Conservation (phyloP, 2,888 invertebrate genomes). For the Melitaea athalia region DNA sequence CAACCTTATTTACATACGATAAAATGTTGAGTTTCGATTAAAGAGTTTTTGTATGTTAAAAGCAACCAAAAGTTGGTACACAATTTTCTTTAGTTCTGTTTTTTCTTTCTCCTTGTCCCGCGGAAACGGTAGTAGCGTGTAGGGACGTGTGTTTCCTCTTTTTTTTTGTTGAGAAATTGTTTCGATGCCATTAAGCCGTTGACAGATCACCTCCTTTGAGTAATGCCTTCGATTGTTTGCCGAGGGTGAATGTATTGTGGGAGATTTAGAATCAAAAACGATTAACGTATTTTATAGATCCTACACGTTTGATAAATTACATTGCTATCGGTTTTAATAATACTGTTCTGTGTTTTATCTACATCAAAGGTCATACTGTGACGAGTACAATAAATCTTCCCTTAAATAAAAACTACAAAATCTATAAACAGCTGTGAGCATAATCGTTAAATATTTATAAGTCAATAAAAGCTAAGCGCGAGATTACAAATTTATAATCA, state of each 20-base stretch:
- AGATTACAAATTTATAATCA: conserved; percentile 37
- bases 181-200: conserved; percentile 81
- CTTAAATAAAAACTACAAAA: conserved; percentile 1
- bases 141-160: conserved; percentile 77
- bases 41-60: conserved; percentile 49
- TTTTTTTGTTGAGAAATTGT: conserved; percentile 80
- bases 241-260: conserved; percentile 55
- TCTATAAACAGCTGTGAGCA: conserved; percentile 29
- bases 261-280: conserved; percentile 56
- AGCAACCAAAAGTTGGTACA: conserved; percentile 56
- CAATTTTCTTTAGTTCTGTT: conserved; percentile 71
- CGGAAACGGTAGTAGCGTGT: conserved; percentile 75
- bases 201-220: conserved; percentile 77
- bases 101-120: conserved; percentile 70
- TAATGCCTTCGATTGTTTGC: conserved; percentile 73
- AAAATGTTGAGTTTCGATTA: conserved; percentile 42
- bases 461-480: conserved; percentile 29
- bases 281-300: conserved; percentile 40
- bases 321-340: neutral
- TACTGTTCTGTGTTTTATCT: neutral
- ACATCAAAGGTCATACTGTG: neutral
- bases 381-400: neutral
- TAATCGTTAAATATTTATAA: conserved; percentile 33
- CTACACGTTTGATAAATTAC: conserved; percentile 23
- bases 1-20: conserved; percentile 5